Base-by-base conservation (phyloP, 2,113 vertebrate species). In the Halichoeres trimaculatus region DNA sequence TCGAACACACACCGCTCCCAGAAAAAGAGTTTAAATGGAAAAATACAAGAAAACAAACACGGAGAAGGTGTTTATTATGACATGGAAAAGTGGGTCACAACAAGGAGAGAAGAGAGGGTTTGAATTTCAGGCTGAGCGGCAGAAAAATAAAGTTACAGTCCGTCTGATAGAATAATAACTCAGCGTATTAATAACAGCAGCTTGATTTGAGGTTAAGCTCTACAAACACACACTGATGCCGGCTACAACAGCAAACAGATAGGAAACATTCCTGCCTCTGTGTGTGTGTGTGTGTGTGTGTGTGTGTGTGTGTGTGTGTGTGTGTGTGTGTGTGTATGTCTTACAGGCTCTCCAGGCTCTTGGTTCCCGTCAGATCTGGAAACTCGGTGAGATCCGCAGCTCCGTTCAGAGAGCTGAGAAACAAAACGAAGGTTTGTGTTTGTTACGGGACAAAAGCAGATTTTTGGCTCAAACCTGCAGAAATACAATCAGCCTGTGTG, bases 341-440 rank as follows among this genome's bases (percentile, higher is more conserved):
- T 95, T 91, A 99, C 97, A 99, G 84, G 72, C 96, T 98, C 81
- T 98, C 96, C 83, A 99, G 92, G 80, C 93, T 95, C 19, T 88
- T 94, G 71, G 97, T 98, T 85, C 95, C 97, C 24, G 95, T 96
- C 83, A 99, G 94, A 86, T 97, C 95, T 81, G 96, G 97, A 89
- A 99, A 98, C 79, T 96, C 94, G 19, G 94, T 96, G 89, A 98
- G 94, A 74, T 98, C 94, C 9, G 96, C 95, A 26, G 96, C 97
- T 78, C 97, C 96, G 78, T 98, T 97, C 85, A 99, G 92, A 81
- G 96, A 96, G 65, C 97, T 99, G 87, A 92, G 82, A 89, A 63
- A 68, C 78, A 56, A 14, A 36, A 9, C 17, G 19, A 66, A 22
- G 2, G 30, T 30, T 30, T 30, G 30, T 30, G 30, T 30, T 30